phyloP scores from a whole-genome alignment of 1,140 invertebrate genomes.

The Odontomachus brunneus region DNA sequence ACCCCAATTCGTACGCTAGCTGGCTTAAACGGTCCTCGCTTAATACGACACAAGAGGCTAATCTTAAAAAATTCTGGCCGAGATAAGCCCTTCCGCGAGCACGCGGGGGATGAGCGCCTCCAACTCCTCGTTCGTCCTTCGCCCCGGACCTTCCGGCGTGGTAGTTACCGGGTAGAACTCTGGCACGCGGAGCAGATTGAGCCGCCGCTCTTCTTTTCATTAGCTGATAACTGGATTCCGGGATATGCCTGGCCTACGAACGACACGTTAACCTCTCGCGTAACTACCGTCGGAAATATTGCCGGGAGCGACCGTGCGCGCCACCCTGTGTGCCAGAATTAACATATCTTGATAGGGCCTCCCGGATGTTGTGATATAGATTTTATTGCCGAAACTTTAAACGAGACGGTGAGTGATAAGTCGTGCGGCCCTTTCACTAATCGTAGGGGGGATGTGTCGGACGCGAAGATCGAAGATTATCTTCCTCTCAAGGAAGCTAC shows the following conservation, averaged over 20 bases:
- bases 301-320: conserved; percentile 36
- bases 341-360: conserved; percentile 73
- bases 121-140: conserved; percentile 60
- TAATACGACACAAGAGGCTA: conserved; percentile 85
- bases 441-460: conserved; percentile 1
- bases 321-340: conserved; percentile 53
- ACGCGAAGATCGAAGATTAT: background rate
- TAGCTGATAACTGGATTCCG: conserved; percentile 80
- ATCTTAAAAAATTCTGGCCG: conserved; percentile 80
- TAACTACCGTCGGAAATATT: conserved; percentile 58
- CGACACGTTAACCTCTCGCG: conserved; percentile 78
- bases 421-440: conserved; percentile 23
- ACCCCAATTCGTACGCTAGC: conserved; percentile 75
- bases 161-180: conserved; percentile 63
- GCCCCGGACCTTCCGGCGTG: conserved; percentile 43
- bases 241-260: conserved; percentile 81
- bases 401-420: conserved; percentile 25
- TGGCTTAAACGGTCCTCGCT: conserved; percentile 79
- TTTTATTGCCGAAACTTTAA: conserved; percentile 43
- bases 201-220: conserved; percentile 81
- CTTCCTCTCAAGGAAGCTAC: background rate
- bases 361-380: conserved; percentile 42
- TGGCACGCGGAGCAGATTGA: conserved; percentile 71
- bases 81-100: conserved; percentile 79
- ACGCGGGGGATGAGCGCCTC: conserved; percentile 33